A percentile compares a stretch with the other conserved stretches of the same genome.
phyloP scores from a whole-genome alignment of 1,140 invertebrate species.

The Chrysomallon squamiferum region DNA sequence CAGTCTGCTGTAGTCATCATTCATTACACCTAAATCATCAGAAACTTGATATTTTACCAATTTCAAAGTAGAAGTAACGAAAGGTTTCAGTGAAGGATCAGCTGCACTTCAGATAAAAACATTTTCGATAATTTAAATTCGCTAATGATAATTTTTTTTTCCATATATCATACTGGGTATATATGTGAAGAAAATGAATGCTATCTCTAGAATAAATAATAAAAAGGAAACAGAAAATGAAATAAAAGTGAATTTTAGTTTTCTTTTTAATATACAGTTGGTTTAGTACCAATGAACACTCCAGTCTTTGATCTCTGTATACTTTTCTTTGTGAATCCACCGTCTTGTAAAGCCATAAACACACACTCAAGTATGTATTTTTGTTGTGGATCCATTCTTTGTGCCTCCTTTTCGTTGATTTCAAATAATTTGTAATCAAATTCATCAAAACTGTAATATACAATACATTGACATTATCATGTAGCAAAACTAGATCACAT shows the following conservation, averaged over 20 bases:
- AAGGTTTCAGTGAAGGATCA: no score
- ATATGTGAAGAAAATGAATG: no score
- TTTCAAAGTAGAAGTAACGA: no score
- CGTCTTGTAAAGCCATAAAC: slow-evolving; percentile 43
- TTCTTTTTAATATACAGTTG: no score
- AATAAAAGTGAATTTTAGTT: no score
- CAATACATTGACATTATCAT: not conserved
- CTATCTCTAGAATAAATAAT: no score
- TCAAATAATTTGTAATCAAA: slow-evolving; percentile 28
- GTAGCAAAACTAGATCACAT: not conserved
- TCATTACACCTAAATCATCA: slow-evolving; percentile 41
- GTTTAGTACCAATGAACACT: slow-evolving; percentile 43
- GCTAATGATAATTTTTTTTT: no score
- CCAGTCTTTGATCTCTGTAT: slow-evolving; percentile 33
- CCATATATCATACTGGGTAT: no score
- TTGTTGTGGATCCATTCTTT: slow-evolving; percentile 41
- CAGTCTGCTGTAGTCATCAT: slow-evolving; percentile 29
- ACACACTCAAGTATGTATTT: slow-evolving; percentile 36
- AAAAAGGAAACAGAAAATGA: no score
- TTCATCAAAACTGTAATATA: slow-evolving; percentile 5
- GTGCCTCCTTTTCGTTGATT: slow-evolving; percentile 38
- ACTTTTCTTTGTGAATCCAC: slow-evolving; percentile 27
- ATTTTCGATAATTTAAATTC: no score
- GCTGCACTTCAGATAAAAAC: no score
- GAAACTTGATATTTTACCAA: not conserved